Base-by-base conservation (phyloP, 2,888 invertebrate genomes). In the Carabus problematicus region DNA sequence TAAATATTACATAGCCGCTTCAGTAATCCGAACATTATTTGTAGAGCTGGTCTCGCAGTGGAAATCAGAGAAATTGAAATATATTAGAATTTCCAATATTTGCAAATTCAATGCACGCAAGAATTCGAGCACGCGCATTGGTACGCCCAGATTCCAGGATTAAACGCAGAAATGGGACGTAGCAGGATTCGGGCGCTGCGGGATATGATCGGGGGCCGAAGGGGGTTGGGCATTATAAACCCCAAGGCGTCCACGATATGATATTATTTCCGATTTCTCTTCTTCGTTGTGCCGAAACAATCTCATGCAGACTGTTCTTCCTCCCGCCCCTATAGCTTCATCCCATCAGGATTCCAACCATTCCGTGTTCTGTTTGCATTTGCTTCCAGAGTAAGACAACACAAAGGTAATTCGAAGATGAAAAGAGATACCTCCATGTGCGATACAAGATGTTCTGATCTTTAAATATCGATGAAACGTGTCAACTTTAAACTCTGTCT, bases 31-130 rank as follows among this genome's bases (percentile, higher is more conserved):
- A 63, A 63, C 63, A 54, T 52, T 63, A 63, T 63, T 63, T 63
- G 63, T 18, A 49, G 61, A 52, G 54, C 16, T 42, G 18, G 54
- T 18, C 42, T 29, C 29, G 42, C 60, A 8, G 11, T 18, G 60
- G 45, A 60, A 58, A n/a, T 60, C 41, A 54, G 18, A 62, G 63
- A 64, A 43, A 56, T 55, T 64, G 58, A 64, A 64, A 64, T 64
- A 40, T 58, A 64, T 64, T 64, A 56, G 56, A 64, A 56, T 64
- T 45, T 64, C 58, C 64, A 64, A 64, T 64, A 64, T 58, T 64
- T 56, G 58, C 64, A 56, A 58, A 64, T 64, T 64, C 58, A 55
- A 55, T 43, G 64, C 56, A 64, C 47, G 47, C 47, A 47, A 1
- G 12, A 7, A n/a, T 47, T 14, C 16, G n/a, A 16, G 7, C 7